Evolutionary conservation across 2,113 vertebrate species (phyloP).

Genomic region (Macrotus californicus): DNA sequence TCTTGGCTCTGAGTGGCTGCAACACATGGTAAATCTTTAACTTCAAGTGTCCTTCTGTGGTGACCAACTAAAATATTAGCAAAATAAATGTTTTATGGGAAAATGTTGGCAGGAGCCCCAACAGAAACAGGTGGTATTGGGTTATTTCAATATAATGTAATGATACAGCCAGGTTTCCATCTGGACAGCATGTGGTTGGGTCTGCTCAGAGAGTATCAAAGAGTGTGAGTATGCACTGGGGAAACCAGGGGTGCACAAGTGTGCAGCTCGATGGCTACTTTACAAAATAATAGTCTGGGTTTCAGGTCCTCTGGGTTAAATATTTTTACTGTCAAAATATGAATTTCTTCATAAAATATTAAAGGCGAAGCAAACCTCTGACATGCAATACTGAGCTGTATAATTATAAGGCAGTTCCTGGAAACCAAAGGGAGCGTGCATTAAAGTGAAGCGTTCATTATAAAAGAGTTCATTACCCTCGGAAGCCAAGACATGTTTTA

Average conservation of each 20-base stretch:
- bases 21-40: conserved; percentile 86
- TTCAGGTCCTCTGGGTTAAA: conserved; percentile 85
- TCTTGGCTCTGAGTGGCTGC: conserved; percentile 70
- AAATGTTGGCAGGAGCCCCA: conserved; percentile 86
- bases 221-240: conserved; percentile 84
- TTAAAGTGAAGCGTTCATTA: conserved; percentile 80
- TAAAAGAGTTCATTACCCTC: conserved; percentile 84
- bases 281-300: conserved; percentile 81
- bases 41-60: conserved; percentile 87
- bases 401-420: conserved; percentile 82
- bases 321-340: conserved; percentile 84
- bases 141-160: conserved; percentile 95
- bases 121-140: conserved; percentile 93
- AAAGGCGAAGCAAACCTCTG: conserved; percentile 80
- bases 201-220: conserved; percentile 84
- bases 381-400: conserved; percentile 75
- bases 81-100: conserved; percentile 90
- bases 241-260: conserved; percentile 81
- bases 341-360: conserved; percentile 88
- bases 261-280: conserved; percentile 83
- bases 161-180: conserved; percentile 91
- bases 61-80: conserved; percentile 89
- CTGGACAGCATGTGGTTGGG: conserved; percentile 88
- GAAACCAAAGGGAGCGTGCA: conserved; percentile 77
- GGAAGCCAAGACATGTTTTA: conserved; percentile 77